Conservation (phyloP, 2,113 vertebrate genomes). For the Oriolus oriolus region DNA sequence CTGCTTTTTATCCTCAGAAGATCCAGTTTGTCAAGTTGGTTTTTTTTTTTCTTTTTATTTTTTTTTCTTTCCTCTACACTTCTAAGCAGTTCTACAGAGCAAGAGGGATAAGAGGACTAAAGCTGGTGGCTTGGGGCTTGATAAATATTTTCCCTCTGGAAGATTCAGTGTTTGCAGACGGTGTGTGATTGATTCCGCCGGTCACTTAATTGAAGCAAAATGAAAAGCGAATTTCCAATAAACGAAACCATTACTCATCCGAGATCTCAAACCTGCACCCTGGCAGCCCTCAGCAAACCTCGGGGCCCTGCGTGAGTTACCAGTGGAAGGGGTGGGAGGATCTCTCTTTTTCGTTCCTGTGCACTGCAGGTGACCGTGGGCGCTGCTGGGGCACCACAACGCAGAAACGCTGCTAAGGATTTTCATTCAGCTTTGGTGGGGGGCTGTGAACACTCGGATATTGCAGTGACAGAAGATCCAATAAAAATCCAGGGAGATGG, state of each 20-base stretch:
- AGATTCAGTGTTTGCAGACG: constrained; percentile 72
- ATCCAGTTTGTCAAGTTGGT: neutral
- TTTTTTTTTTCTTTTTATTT: fast-evolving
- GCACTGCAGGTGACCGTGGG: neutral
- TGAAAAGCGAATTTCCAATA: constrained; percentile 76
- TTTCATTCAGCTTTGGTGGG: neutral
- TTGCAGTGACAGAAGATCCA: neutral
- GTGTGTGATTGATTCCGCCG: constrained; percentile 71
- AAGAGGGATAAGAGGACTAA: neutral
- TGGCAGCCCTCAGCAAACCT: constrained; percentile 45
- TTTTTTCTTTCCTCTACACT: fast-evolving
- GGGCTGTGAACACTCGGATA: neutral
- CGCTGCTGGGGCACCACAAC: fast-evolving
- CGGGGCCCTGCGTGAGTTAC: neutral
- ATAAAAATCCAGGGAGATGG: neutral
- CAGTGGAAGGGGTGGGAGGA: neutral
- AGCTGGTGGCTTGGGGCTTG: constrained; percentile 60
- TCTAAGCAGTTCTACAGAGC: neutral
- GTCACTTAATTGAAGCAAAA: constrained; percentile 78
- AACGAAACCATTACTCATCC: constrained; percentile 68
- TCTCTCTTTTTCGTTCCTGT: neutral
- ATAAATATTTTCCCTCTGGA: constrained; percentile 72
- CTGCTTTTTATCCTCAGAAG: neutral
- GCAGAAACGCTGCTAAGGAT: neutral
- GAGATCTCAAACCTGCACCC: constrained; percentile 22